Evolutionary conservation across 2,113 vertebrate genomes (phyloP).

Genomic region (Nibea coibor): DNA sequence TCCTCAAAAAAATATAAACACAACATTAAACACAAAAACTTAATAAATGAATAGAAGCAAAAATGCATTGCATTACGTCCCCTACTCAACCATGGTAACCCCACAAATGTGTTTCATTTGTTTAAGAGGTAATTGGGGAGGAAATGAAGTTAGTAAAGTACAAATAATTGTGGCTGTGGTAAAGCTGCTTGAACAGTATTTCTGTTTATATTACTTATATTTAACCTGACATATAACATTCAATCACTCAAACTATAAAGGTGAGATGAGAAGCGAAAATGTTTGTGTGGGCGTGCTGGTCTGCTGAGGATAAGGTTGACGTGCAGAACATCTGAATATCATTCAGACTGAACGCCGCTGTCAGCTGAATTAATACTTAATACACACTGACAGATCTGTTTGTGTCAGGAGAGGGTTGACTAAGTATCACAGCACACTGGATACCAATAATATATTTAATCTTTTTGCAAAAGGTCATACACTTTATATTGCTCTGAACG

Average conservation of each 20-base stretch:
- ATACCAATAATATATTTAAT: constrained; percentile 36
- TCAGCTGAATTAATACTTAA: constrained; percentile 31
- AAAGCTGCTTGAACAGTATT: no score
- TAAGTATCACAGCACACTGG: background rate
- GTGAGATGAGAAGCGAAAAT: background rate
- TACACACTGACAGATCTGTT: constrained; percentile 43
- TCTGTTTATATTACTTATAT: no score
- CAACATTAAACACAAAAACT: background rate
- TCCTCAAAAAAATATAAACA: no score
- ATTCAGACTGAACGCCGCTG: constrained; percentile 23
- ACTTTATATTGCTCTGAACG: constrained; percentile 42
- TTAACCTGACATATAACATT: no score
- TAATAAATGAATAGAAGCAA: background rate
- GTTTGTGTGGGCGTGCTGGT: constrained; percentile 28
- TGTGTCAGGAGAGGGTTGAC: constrained; percentile 22
- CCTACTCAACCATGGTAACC: constrained; percentile 3
- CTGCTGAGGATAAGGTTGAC: constrained; percentile 14
- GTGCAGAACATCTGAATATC: constrained; percentile 24
- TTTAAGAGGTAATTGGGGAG: no score
- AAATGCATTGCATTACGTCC: background rate
- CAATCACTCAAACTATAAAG: no score
- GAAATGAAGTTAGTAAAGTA: no score
- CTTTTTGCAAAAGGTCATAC: constrained; percentile 42
- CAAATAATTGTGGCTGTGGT: no score
- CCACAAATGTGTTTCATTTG: constrained; percentile 21